phyloP scores from a whole-genome alignment of 2,113 vertebrate genomes.

The Ptilonorhynchus violaceus region DNA sequence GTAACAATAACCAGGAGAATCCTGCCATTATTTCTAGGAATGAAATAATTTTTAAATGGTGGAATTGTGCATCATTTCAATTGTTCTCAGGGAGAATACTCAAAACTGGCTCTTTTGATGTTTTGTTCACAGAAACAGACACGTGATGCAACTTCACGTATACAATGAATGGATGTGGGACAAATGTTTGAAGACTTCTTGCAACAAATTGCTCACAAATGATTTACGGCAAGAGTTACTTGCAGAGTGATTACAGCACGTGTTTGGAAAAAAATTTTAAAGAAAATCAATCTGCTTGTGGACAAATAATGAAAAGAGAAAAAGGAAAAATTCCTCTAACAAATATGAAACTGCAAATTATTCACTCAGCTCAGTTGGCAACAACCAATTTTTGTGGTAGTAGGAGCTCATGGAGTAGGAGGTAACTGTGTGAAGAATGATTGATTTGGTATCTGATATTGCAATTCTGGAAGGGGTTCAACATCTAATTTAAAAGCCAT shows the following conservation, averaged over 20 bases:
- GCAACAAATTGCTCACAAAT: background rate
- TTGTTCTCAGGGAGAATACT: background rate
- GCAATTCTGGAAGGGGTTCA: constrained; percentile 37
- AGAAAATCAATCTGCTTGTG: background rate
- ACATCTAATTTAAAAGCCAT: constrained; percentile 37
- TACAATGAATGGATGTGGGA: background rate
- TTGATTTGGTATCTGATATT: constrained; percentile 40
- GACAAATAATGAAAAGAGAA: constrained; percentile 4
- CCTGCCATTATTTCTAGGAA: background rate
- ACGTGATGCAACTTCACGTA: background rate
- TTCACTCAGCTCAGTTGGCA: constrained; percentile 8
- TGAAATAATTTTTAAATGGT: background rate
- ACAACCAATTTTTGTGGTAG: constrained; percentile 21
- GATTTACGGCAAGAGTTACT: background rate
- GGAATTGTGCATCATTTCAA: background rate
- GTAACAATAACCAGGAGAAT: background rate
- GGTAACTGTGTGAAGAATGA: constrained; percentile 18
- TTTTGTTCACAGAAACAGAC: background rate
- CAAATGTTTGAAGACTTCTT: background rate
- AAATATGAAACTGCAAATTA: constrained; percentile 13
- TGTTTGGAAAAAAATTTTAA: background rate
- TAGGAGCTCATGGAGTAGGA: constrained; percentile 41
- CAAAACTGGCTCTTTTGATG: background rate
- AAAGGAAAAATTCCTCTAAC: background rate
- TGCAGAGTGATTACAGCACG: background rate